A percentile compares a stretch with the other conserved stretches of the same genome.
Evolutionary conservation across 2,888 invertebrate species (phyloP).

Genomic region (Capitulum mitella): DNA sequence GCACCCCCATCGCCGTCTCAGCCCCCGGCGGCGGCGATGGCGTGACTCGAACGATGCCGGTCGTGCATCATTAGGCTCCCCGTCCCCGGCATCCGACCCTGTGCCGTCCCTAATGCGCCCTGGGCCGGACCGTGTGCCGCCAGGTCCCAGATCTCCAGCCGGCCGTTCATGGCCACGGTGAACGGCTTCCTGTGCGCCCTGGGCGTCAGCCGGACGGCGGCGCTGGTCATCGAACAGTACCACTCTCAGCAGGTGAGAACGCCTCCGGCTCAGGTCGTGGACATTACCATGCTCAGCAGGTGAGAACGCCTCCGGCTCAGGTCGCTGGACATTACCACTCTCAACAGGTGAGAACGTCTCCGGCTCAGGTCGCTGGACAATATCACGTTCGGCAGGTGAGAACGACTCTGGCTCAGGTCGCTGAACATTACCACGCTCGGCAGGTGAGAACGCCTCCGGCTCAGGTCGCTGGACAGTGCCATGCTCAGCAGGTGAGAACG

Average conservation of each 20-base stretch:
- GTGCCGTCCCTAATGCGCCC: too few species aligned
- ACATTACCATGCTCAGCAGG: neutral
- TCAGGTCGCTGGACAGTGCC: too few species aligned
- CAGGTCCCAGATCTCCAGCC: slow-evolving; percentile 50
- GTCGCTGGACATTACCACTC: slow-evolving; percentile 38
- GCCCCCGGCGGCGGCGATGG: too few species aligned
- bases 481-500: neutral
- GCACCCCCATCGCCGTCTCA: too few species aligned
- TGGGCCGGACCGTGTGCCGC: too few species aligned
- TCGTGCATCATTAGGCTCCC: too few species aligned
- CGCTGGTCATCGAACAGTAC: slow-evolving; percentile 54
- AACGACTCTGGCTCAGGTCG: too few species aligned
- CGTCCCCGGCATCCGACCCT: too few species aligned
- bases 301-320: too few species aligned
- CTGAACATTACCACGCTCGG: neutral
- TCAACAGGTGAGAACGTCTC: slow-evolving; percentile 44
- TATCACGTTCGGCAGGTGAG: neutral
- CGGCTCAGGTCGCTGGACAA: too few species aligned
- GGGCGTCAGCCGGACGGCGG: slow-evolving; percentile 49
- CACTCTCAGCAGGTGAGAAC: slow-evolving; percentile 48
- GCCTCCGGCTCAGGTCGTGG: neutral
- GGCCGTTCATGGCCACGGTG: slow-evolving; percentile 52
- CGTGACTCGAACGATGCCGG: too few species aligned
- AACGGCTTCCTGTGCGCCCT: slow-evolving; percentile 51
- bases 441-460: neutral